A percentile compares a stretch with the other conserved stretches of the same genome.
Conservation (phyloP, 2,113 vertebrate species). For the Gallinago undulata region DNA sequence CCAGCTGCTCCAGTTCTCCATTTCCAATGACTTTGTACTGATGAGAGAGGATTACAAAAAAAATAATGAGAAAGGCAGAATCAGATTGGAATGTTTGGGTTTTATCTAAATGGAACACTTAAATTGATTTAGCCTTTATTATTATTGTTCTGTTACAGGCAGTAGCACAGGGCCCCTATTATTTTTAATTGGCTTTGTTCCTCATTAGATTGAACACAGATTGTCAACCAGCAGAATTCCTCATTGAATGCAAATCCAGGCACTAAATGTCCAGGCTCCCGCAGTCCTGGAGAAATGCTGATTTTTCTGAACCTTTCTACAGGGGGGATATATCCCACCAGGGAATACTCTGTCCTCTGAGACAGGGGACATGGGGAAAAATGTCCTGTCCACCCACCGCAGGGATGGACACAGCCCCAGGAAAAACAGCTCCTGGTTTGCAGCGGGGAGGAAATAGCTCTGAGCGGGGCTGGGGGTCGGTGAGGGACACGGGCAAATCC, state of each 20-base stretch:
- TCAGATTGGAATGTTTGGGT: neutral
- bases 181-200: slow-evolving; percentile 59
- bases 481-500: neutral
- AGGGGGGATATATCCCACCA: neutral
- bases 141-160: neutral
- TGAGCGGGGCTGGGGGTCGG: neutral
- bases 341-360: neutral
- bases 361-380: neutral
- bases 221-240: neutral
- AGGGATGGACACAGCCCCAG: neutral
- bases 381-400: neutral
- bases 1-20: neutral
- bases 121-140: neutral
- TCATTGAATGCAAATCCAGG: neutral
- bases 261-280: neutral
- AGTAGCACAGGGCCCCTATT: slow-evolving; percentile 7
- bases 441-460: neutral
- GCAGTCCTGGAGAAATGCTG: neutral
- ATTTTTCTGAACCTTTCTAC: neutral
- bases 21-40: neutral
- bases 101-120: neutral
- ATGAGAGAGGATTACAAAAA: neutral
- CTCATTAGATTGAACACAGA: neutral
- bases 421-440: neutral
- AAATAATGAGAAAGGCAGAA: neutral